Conservation (phyloP, 2,797 vertebrate genomes). For the Tamandua tetradactyla region DNA sequence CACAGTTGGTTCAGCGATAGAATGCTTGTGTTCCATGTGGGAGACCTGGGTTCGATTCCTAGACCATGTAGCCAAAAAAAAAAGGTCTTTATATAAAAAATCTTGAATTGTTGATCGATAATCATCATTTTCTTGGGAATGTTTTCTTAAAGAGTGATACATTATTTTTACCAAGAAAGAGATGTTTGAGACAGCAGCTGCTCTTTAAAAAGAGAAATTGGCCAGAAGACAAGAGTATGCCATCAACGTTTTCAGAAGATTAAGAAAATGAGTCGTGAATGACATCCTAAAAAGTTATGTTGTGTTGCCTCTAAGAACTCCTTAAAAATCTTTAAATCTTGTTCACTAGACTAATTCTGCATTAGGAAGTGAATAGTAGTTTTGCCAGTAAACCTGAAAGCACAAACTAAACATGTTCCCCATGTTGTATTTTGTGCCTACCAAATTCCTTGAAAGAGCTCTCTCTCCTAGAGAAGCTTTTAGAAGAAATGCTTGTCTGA, state of each 20-base stretch:
- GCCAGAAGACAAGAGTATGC: not conserved
- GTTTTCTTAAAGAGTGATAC: not conserved
- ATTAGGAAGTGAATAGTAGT: not conserved
- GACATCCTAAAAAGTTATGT: slow-evolving; percentile 22
- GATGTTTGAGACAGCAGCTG: not conserved
- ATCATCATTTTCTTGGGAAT: not conserved
- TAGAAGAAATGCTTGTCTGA: not conserved
- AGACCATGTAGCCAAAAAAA: too few relatives aligned
- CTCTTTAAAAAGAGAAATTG: slow-evolving; percentile 40
- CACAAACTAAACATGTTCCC: not conserved
- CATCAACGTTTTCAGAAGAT: slow-evolving; percentile 49
- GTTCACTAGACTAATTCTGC: not conserved
- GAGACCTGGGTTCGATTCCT: too few relatives aligned
- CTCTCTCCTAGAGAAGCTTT: not conserved
- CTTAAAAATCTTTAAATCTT: not conserved
- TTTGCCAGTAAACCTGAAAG: not conserved
- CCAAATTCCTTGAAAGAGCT: not conserved
- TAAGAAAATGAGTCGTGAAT: slow-evolving; percentile 22
- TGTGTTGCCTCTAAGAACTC: slow-evolving; percentile 27
- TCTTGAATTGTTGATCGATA: not conserved
- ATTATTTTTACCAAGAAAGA: slow-evolving; percentile 17
- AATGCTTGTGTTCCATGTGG: too few relatives aligned
- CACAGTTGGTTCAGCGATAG: too few relatives aligned
- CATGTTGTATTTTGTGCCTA: not conserved
- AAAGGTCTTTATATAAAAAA: not conserved